Evolutionary conservation across 1,140 invertebrate species (phyloP).

Genomic region (Bombus difficillimus): DNA sequence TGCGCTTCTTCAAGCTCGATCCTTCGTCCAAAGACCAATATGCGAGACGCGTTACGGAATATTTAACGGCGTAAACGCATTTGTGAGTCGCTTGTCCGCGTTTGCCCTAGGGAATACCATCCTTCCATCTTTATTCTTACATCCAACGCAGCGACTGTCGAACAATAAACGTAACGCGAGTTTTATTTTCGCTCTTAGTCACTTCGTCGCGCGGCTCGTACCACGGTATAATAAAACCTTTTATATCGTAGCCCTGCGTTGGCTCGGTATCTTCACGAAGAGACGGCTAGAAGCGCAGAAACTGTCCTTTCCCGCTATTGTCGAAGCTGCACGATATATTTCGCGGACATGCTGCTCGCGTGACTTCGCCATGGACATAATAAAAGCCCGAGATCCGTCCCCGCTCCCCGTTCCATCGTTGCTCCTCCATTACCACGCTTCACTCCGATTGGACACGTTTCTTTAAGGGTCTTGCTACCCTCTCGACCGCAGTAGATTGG

Average conservation of each 20-base stretch:
- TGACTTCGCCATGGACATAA: slow-evolving; percentile 60
- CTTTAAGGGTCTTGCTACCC: slow-evolving; percentile 39
- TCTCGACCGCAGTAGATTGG: slow-evolving; percentile 8
- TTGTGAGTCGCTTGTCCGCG: background rate
- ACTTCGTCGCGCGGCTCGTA: slow-evolving; percentile 28
- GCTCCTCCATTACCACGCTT: slow-evolving; percentile 41
- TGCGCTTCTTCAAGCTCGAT: background rate
- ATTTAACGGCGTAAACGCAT: background rate
- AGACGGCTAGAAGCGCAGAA: slow-evolving; percentile 17
- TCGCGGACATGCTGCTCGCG: slow-evolving; percentile 49
- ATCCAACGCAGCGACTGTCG: background rate
- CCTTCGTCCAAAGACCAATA: background rate
- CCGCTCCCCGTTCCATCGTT: background rate
- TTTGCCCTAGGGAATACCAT: background rate
- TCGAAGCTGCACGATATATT: slow-evolving; percentile 45
- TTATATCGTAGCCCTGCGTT: slow-evolving; percentile 44
- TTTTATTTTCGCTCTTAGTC: slow-evolving; percentile 53
- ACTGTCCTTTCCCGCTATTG: slow-evolving; percentile 53
- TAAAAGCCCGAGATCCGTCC: slow-evolving; percentile 57
- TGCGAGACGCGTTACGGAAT: too few species aligned
- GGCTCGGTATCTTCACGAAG: background rate
- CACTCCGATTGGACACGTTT: slow-evolving; percentile 19
- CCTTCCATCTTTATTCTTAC: background rate
- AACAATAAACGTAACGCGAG: slow-evolving; percentile 49
- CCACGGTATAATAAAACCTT: slow-evolving; percentile 62